Evolutionary conservation across 2,797 vertebrate genomes (phyloP), one percentile per base, ranked within the genome.

Genomic region (Molossus molossus): DNA sequence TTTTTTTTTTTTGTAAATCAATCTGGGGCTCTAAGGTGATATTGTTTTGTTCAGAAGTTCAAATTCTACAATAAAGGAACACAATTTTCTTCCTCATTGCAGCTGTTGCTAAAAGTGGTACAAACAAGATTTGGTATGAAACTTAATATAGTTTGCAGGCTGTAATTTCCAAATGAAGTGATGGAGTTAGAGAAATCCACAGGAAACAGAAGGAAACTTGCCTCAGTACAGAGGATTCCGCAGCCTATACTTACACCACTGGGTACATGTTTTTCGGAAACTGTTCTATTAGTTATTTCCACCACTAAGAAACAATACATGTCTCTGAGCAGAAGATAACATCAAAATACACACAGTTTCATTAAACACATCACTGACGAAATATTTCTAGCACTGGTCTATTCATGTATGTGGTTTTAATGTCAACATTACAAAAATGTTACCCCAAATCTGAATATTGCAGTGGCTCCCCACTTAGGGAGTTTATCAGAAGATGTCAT

Each of bases 181-280:
- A 94, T 55, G 57, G 5, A 50, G 82, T 90, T 81, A 79, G 17
- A 97, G 89, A 96, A 97, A 97, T 67, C 76, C 89, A 91, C 73
- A 96, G 97, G 98, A 98, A 98, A 96, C 69, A 88, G 86, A 94
- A 95, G 89, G 73, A 58, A 97, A 92, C 40, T 62, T 96, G 96
- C 94, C 87, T 88, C 55, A 58, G 94, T 11, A 58, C 11, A 60
- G 69, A 67, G 50, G 77, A 17, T 58, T 65, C 90, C 79, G 94
- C 88, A 97, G 94, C 87, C 90, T 88, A n/a, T 1, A 95, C 89
- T 82, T 97, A 93, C 53, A 91, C 93, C 95, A 91, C n/a, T 55
- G 50, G 86, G 65, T 37, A 70, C 67, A 55, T 29, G 85, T 72
- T 95, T 98, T 97, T 85, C 83, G 82, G 94, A 96, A 98, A 86